Conservation (phyloP, 2,888 invertebrate species). For the Notodonta dromedarius region DNA sequence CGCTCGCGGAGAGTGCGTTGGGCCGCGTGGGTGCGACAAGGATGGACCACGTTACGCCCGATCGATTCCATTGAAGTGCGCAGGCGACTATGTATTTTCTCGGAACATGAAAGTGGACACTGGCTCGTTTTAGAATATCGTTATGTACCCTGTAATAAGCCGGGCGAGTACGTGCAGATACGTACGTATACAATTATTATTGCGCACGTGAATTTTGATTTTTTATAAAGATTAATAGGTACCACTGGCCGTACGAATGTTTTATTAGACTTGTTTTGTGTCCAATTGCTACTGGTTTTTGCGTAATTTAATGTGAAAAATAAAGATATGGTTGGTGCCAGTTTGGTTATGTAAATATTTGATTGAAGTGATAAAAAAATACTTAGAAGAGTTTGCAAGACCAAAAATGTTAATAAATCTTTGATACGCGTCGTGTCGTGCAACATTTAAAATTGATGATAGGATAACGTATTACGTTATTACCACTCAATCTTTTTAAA, state of each 20-base stretch:
- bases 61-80: slow-evolving; percentile 59
- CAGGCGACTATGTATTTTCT: slow-evolving; percentile 50
- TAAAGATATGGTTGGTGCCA: slow-evolving; percentile 24
- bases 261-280: slow-evolving; percentile 32
- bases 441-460: slow-evolving; percentile 3
- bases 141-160: slow-evolving; percentile 32
- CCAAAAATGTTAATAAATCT: neutral
- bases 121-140: slow-evolving; percentile 32
- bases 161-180: slow-evolving; percentile 13
- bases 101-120: slow-evolving; percentile 39
- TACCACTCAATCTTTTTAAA: neutral
- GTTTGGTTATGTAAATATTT: slow-evolving; percentile 17
- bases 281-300: slow-evolving; percentile 35
- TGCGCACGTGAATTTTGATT: slow-evolving; percentile 25
- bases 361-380: slow-evolving; percentile 36
- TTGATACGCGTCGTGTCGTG: neutral
- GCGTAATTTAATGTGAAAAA: slow-evolving; percentile 29
- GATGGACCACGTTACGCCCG: slow-evolving; percentile 61
- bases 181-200: slow-evolving; percentile 21
- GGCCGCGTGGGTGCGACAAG: slow-evolving; percentile 40
- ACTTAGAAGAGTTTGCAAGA: slow-evolving; percentile 26
- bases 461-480: neutral
- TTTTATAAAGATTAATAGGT: slow-evolving; percentile 28
- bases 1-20: slow-evolving; percentile 18
- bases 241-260: slow-evolving; percentile 17